Base-by-base conservation (phyloP, 2,113 vertebrate genomes). In the Notiomystis cincta region DNA sequence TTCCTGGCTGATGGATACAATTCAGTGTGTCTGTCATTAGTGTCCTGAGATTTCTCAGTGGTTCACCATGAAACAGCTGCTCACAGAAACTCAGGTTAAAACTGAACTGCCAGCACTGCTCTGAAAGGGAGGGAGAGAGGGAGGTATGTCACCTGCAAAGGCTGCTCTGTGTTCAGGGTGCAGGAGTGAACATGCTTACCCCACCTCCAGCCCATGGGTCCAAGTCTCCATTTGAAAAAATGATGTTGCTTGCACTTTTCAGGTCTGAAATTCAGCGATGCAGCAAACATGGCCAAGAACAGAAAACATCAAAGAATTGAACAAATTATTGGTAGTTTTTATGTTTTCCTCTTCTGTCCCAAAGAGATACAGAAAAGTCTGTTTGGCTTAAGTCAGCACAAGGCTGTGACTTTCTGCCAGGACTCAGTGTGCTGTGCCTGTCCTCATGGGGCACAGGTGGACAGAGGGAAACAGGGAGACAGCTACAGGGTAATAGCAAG, bases 191-290 rank as follows among this genome's bases (percentile, higher is more conserved):
- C 2, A 11, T 65, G 37, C 98, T 98, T 97, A 99, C 99, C 97
- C 99, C 99, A 16, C 99, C 99, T 9, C 99, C 98, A 15, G 99
- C 99, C 99, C 99, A 99, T 0, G 99, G 99, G 95, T 99, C 99
- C 97, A 99, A 97, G 89, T 99, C 98, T 44, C 99, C 99, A 2
- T 99, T 99, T 69, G 99, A 99, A 97, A 99, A 99, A 75, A 99
- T 99, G 4, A 99, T 99, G 97, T 99, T 99, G 98, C 98, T 99
- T 87, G 98, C 97, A 5, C 98, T 97, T 61, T 93, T 97, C 82
- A 99, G 97, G 51, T 98, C 99, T 99, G 95, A 69, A 97, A 95
- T 69, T 69, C 53, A 93, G 47, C 87, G 61, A 94, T 33, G 21
- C 16, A 64, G n/a, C 21, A n/a, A 80, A 38, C 13, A 15, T 1